phyloP scores from a whole-genome alignment of 1,140 invertebrate genomes.

The Drosophila quadrilineata region DNA sequence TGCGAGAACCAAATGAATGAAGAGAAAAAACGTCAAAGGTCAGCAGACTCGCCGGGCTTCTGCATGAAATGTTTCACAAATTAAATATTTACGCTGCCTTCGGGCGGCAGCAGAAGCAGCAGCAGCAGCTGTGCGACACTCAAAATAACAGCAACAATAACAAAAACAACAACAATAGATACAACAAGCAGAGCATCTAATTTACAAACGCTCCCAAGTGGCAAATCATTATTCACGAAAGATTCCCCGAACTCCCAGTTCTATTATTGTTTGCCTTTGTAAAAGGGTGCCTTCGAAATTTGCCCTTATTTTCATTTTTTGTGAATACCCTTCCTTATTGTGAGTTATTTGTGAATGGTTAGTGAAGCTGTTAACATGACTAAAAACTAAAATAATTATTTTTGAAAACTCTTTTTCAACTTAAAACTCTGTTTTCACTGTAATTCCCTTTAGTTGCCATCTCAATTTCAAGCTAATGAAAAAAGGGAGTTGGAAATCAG shows the following conservation, averaged over 20 bases:
- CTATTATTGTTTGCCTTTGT: slow-evolving; percentile 50
- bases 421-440: not conserved
- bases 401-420: no score
- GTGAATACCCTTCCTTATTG: not conserved
- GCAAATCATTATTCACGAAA: slow-evolving; percentile 77
- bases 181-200: slow-evolving; percentile 57
- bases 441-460: not conserved
- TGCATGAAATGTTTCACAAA: slow-evolving; percentile 67
- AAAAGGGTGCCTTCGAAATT: slow-evolving; percentile 34
- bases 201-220: slow-evolving; percentile 77
- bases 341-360: no score
- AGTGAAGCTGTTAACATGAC: no score
- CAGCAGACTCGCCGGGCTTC: slow-evolving; percentile 44
- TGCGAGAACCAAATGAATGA: slow-evolving; percentile 30
- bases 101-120: slow-evolving; percentile 31
- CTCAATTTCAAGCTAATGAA: not conserved
- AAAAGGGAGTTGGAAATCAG: slow-evolving; percentile 36
- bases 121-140: slow-evolving; percentile 16
- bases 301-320: not conserved
- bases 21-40: slow-evolving; percentile 59
- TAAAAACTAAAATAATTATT: no score
- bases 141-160: slow-evolving; percentile 22
- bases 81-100: slow-evolving; percentile 74
- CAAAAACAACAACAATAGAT: slow-evolving; percentile 27
- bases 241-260: slow-evolving; percentile 34